A percentile compares a stretch with the other conserved stretches of the same genome.
Evolutionary conservation across 2,113 vertebrate genomes (phyloP).

Genomic region (Aviceda subcristata): DNA sequence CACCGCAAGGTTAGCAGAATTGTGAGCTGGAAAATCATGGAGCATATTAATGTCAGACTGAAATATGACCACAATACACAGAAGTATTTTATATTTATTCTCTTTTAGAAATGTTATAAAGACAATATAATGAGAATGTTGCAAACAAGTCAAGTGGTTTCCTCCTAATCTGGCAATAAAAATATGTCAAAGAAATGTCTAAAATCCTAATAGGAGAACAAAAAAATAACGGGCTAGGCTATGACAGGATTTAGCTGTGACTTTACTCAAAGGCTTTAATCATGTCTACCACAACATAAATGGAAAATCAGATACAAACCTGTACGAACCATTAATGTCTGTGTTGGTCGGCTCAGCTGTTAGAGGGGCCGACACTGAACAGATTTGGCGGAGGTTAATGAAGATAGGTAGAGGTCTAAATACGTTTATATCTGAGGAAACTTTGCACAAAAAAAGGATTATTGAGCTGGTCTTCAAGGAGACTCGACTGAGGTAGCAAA

Average conservation of each 20-base stretch:
- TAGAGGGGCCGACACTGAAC: not conserved
- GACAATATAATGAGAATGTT: conserved; percentile 74
- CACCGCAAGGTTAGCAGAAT: conserved; percentile 58
- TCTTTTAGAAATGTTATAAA: conserved; percentile 76
- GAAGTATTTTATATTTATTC: conserved; percentile 74
- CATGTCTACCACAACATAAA: not conserved
- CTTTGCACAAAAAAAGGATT: not conserved
- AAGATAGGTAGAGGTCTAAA: not conserved
- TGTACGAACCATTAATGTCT: not conserved
- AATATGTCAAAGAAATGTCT: conserved; percentile 60
- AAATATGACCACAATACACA: conserved; percentile 67
- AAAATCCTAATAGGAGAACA: conserved; percentile 59
- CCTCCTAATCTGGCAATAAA: conserved; percentile 76
- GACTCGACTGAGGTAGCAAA: not conserved
- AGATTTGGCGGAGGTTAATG: not conserved
- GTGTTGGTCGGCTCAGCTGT: not conserved
- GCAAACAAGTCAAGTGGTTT: conserved; percentile 75
- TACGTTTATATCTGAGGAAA: not conserved
- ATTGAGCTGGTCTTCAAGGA: not conserved
- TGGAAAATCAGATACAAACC: conserved; percentile 2
- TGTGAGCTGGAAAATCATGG: conserved; percentile 51
- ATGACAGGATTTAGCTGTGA: conserved; percentile 35
- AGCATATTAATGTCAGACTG: conserved; percentile 67
- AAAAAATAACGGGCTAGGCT: conserved; percentile 38
- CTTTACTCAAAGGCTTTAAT: conserved; percentile 38